Evolutionary conservation across 2,113 vertebrate species (phyloP).

Genomic region (Phainopepla nitens): DNA sequence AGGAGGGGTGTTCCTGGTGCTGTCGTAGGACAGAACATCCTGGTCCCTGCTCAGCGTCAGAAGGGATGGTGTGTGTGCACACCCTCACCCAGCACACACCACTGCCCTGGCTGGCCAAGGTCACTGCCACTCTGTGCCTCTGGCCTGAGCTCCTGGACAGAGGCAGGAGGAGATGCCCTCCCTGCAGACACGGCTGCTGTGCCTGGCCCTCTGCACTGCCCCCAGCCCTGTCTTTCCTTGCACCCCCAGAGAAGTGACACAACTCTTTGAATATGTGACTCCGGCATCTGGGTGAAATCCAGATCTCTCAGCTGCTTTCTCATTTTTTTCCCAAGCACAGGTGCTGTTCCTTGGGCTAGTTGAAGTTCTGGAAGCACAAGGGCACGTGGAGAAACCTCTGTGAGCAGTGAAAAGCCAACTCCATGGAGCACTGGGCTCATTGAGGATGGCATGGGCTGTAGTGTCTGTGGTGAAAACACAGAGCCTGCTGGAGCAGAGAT

Average conservation of each 20-base stretch:
- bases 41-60: accelerated
- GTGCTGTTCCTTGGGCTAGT: neutral
- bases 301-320: neutral
- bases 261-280: accelerated
- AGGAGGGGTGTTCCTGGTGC: neutral
- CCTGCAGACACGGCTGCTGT: neutral
- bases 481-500: neutral
- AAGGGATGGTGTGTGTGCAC: accelerated
- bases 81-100: accelerated
- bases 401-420: neutral
- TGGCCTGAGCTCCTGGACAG: neutral
- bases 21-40: accelerated
- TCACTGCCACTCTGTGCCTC: neutral
- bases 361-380: neutral
- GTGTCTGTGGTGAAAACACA: neutral
- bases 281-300: neutral
- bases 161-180: neutral
- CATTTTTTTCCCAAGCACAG: neutral
- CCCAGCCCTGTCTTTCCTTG: neutral
- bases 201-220: accelerated
- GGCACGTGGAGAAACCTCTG: neutral
- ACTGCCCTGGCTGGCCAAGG: neutral
- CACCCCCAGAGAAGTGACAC: neutral
- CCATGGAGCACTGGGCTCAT: neutral
- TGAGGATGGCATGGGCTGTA: accelerated